A percentile compares a stretch with the other conserved stretches of the same genome.
Conservation (phyloP, 2,797 vertebrate genomes). For the Prunella strophiata region DNA sequence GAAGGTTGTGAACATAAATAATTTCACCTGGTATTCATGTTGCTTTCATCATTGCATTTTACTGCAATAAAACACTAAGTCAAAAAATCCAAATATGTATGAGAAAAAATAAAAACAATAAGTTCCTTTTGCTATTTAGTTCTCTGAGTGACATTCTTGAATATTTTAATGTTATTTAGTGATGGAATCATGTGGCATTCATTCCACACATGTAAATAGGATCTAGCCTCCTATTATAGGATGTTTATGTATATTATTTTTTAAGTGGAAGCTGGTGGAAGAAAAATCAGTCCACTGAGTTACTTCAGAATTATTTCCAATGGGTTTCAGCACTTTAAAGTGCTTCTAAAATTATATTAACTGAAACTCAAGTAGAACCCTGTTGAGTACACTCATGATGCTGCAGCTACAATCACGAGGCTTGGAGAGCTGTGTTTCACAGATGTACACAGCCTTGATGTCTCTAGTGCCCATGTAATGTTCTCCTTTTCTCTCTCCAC, state of each 20-base stretch:
- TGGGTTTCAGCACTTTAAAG: constrained; percentile 7
- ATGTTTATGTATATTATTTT: background rate
- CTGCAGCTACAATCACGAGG: background rate
- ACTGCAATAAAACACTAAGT: background rate
- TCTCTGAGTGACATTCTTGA: background rate
- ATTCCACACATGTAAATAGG: background rate
- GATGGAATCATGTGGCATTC: background rate
- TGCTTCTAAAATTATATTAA: constrained; percentile 50
- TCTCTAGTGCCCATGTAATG: background rate
- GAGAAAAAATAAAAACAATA: background rate
- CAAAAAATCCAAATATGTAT: background rate
- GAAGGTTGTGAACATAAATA: background rate
- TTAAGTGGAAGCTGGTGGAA: constrained; percentile 26
- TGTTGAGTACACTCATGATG: background rate
- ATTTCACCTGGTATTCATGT: constrained; percentile 28
- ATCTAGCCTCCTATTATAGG: background rate
- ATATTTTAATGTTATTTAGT: background rate
- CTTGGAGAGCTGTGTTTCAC: background rate
- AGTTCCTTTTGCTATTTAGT: background rate
- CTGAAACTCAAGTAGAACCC: constrained; percentile 46
- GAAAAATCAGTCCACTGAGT: constrained; percentile 13
- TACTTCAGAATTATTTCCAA: constrained; percentile 45
- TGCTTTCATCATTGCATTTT: constrained; percentile 13
- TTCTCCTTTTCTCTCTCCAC: background rate
- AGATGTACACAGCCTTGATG: background rate